These are phyloP conservation scores for Megalops atlanticus DNA, from an alignment of 2,113 vertebrate species.

Conservation along the genomic window DNA sequence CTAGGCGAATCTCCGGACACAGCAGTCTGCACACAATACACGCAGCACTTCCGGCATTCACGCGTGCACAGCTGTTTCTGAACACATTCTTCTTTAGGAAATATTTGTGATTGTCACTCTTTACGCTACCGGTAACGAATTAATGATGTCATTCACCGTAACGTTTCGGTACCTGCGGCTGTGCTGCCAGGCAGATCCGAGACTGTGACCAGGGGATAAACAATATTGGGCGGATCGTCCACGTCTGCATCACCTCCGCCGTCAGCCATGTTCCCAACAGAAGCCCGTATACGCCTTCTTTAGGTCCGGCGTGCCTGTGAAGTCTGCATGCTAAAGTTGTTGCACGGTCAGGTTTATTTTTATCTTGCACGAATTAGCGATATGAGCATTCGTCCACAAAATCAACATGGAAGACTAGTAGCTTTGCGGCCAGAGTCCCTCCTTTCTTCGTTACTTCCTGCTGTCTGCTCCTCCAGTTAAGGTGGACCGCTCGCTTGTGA, in stretches of 20 bases:
- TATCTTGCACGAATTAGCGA: background rate
- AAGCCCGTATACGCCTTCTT: background rate
- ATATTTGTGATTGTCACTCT: background rate
- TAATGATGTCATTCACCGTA: background rate
- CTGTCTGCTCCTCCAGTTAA: slow-evolving; percentile 2
- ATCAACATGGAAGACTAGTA: slow-evolving; percentile 23
- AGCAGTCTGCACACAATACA: background rate
- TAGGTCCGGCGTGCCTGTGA: background rate
- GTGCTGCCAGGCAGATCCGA: slow-evolving; percentile 58
- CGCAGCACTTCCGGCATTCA: background rate
- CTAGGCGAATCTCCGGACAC: no score
- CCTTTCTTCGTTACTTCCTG: slow-evolving; percentile 30
- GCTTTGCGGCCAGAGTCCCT: slow-evolving; percentile 21
- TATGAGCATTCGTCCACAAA: slow-evolving; percentile 8
- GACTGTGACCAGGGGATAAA: slow-evolving; percentile 62
- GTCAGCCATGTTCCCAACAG: slow-evolving; percentile 57
- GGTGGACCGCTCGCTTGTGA: slow-evolving; percentile 16
- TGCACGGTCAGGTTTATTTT: background rate
- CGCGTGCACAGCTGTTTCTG: background rate
- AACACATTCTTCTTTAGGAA: background rate
- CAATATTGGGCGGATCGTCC: slow-evolving; percentile 58
- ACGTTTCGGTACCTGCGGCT: slow-evolving; percentile 59
- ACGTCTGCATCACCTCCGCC: slow-evolving; percentile 51
- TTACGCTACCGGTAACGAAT: background rate
- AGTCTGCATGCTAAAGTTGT: background rate